Conservation (phyloP, 92 coral and sea anemone species). For the Montipora capitata region DNA sequence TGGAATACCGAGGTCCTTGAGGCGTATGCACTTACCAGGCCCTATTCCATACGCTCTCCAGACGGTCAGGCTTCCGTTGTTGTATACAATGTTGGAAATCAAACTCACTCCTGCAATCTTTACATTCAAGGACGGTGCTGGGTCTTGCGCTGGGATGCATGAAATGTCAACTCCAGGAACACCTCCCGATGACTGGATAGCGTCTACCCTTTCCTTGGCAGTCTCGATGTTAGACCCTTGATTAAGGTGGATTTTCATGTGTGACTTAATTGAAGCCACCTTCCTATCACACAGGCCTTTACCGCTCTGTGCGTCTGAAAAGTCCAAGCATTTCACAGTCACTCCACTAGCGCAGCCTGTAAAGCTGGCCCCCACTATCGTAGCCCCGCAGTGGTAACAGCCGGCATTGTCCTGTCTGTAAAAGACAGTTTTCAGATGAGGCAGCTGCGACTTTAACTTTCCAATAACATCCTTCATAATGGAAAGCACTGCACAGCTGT, state of each 20-base stretch:
- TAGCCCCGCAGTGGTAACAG: conserved; percentile 13
- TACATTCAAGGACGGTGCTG: background rate
- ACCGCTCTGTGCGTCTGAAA: no score
- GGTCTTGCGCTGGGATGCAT: conserved; percentile 2
- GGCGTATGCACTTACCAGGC: background rate
- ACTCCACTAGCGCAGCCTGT: conserved; percentile 34
- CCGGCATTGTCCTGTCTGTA: no score
- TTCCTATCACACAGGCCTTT: no score
- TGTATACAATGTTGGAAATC: conserved; percentile 18
- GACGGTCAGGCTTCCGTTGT: conserved; percentile 17
- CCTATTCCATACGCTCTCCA: conserved; percentile 15
- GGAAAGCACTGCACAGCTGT: no score
- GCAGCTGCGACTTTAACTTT: no score
- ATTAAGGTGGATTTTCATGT: no score
- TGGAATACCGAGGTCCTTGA: background rate
- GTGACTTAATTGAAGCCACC: no score
- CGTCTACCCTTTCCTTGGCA: no score
- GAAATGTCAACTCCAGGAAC: background rate
- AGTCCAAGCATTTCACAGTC: conserved; percentile 25
- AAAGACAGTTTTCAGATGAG: no score
- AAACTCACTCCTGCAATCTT: conserved; percentile 40
- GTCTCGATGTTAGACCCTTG: no score
- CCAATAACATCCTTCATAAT: no score
- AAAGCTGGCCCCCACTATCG: conserved; percentile 49
- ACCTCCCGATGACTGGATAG: no score